Evolutionary conservation across 2,888 invertebrate genomes (phyloP).

Genomic region (Drosophila demipolita): DNA sequence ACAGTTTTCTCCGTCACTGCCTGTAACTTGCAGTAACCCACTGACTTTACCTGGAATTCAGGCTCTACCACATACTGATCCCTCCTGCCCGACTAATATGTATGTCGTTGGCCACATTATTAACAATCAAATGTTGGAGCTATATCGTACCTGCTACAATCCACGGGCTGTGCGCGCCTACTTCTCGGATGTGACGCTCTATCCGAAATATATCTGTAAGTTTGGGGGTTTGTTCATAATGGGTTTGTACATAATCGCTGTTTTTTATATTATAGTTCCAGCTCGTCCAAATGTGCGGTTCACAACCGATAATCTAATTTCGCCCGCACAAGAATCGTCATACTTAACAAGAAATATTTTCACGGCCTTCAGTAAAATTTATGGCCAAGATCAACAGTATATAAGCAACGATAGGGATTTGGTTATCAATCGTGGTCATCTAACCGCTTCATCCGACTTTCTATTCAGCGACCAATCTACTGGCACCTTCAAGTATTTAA

Average conservation of each 20-base stretch:
- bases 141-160: slow-evolving; percentile 43
- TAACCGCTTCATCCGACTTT: slow-evolving; percentile 85
- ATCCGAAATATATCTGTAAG: slow-evolving; percentile 16
- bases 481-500: slow-evolving; percentile 86
- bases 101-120: slow-evolving; percentile 38
- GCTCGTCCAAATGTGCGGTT: slow-evolving; percentile 2
- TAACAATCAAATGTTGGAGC: slow-evolving; percentile 15
- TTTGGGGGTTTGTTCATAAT: background rate
- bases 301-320: slow-evolving; percentile 7
- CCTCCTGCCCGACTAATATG: slow-evolving; percentile 32
- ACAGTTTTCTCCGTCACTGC: slow-evolving; percentile 1
- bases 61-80: background rate
- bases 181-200: slow-evolving; percentile 1
- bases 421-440: slow-evolving; percentile 85
- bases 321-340: background rate
- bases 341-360: background rate
- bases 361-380: background rate
- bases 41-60: background rate
- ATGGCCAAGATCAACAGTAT: background rate
- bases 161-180: background rate
- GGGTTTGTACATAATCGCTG: background rate
- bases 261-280: background rate
- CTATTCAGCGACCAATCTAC: slow-evolving; percentile 84
- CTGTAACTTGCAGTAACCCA: background rate
- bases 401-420: background rate